These are phyloP conservation scores for Spilarctia lutea DNA, from an alignment of 2,888 invertebrate species.

Conservation along the genomic window DNA sequence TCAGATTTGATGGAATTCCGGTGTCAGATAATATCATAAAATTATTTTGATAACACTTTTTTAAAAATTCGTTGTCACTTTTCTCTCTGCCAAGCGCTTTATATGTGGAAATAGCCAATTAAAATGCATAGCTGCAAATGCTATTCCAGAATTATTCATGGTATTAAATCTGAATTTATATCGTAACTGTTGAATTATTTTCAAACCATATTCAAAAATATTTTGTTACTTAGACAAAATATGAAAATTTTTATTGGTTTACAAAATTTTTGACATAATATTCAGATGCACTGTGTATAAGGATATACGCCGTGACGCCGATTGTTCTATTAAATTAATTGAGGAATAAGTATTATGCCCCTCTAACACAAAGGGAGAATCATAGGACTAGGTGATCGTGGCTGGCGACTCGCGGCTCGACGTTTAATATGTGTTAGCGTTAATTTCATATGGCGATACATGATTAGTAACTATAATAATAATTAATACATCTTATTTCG, in stretches of 20 bases:
- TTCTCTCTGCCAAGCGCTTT: not conserved
- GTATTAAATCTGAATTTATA: not conserved
- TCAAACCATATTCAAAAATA: not conserved
- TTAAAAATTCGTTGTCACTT: not conserved
- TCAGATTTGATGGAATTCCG: not conserved
- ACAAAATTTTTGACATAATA: too few species aligned
- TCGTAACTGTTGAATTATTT: not conserved
- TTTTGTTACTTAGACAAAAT: not conserved
- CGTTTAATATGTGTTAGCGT: too few species aligned
- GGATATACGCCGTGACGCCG: too few species aligned
- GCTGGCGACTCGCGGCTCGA: too few species aligned
- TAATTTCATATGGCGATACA: too few species aligned
- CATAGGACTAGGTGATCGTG: too few species aligned
- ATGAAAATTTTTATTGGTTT: not conserved
- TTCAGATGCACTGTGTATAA: too few species aligned
- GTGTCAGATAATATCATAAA: not conserved
- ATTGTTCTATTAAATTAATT: not conserved
- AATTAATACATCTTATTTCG: too few species aligned
- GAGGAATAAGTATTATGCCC: too few species aligned
- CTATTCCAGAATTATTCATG: not conserved
- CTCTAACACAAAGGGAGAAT: too few species aligned
- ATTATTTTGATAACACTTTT: not conserved
- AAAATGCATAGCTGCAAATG: constrained; percentile 23
- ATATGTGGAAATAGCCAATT: constrained; percentile 15
- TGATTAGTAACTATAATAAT: too few species aligned